A percentile compares a stretch with the other conserved stretches of the same genome.
Conservation (phyloP, 2,113 vertebrate genomes). For the Azemiops feae region DNA sequence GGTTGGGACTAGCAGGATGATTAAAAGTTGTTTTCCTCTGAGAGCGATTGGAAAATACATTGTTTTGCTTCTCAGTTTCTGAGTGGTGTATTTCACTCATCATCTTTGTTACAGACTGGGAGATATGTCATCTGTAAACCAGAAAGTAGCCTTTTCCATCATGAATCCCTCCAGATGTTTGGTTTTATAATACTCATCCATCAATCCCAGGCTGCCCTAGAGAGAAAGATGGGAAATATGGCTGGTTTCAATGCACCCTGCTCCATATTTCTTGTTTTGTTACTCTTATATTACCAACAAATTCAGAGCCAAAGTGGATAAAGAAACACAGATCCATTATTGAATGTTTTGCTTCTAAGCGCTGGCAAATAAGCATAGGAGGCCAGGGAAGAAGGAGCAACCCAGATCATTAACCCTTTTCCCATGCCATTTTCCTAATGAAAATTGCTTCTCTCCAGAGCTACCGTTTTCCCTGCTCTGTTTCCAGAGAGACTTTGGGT, state of each 20-base stretch:
- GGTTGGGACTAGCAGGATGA: neutral
- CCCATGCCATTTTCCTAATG: neutral
- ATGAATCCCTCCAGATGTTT: neutral
- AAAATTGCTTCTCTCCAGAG: neutral
- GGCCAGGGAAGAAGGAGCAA: neutral
- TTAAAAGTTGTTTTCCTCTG: neutral
- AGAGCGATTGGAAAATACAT: neutral
- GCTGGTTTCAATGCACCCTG: neutral
- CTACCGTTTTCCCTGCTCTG: neutral
- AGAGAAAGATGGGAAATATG: neutral
- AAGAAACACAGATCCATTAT: neutral
- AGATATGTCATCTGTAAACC: neutral
- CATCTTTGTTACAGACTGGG: neutral
- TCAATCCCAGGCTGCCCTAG: neutral
- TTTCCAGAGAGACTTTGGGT: neutral
- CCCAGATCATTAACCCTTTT: neutral
- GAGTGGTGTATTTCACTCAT: neutral
- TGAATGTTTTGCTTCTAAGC: neutral
- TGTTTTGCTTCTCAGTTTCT: neutral
- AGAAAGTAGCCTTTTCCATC: neutral
- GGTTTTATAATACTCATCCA: neutral
- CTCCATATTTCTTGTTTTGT: neutral
- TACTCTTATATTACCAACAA: neutral
- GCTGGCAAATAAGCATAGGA: neutral
- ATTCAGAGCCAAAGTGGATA: neutral